phyloP scores from a whole-genome alignment of 2,113 vertebrate species.

The Sphaerodactylus townsendi region DNA sequence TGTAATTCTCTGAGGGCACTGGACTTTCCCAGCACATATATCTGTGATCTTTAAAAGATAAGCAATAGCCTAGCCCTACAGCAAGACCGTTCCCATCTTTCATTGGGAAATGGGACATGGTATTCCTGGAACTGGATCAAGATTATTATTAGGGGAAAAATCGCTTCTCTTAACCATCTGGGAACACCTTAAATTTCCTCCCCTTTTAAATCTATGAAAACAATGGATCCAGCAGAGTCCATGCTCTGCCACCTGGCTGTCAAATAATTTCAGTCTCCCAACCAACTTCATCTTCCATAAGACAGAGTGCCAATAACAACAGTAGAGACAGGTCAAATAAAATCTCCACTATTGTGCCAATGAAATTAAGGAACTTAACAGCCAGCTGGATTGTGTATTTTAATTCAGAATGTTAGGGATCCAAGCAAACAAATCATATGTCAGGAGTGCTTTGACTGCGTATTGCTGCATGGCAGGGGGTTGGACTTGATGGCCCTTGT shows the following conservation, averaged over 20 bases:
- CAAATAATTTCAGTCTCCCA: constrained; percentile 13
- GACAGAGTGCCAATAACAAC: neutral
- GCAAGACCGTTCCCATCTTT: neutral
- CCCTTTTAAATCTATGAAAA: constrained; percentile 11
- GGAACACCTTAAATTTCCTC: neutral
- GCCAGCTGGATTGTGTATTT: constrained; percentile 16
- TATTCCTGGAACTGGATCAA: no score
- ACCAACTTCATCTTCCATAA: neutral
- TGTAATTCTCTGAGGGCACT: neutral
- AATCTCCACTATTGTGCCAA: neutral
- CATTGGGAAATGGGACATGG: neutral
- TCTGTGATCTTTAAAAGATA: neutral
- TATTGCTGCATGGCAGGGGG: no score
- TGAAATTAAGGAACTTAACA: constrained; percentile 17
- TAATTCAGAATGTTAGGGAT: constrained; percentile 9
- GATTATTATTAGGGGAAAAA: neutral
- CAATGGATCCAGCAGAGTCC: constrained; percentile 4
- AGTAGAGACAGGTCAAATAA: neutral
- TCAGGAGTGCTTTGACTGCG: no score
- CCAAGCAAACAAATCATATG: constrained; percentile 32
- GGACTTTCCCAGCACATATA: neutral
- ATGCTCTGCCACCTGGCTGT: neutral
- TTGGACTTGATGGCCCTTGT: no score
- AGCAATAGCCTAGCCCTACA: neutral
- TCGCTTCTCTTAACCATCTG: neutral